Conservation (phyloP, 2,888 invertebrate genomes). For the Drosophila kokeensis region DNA sequence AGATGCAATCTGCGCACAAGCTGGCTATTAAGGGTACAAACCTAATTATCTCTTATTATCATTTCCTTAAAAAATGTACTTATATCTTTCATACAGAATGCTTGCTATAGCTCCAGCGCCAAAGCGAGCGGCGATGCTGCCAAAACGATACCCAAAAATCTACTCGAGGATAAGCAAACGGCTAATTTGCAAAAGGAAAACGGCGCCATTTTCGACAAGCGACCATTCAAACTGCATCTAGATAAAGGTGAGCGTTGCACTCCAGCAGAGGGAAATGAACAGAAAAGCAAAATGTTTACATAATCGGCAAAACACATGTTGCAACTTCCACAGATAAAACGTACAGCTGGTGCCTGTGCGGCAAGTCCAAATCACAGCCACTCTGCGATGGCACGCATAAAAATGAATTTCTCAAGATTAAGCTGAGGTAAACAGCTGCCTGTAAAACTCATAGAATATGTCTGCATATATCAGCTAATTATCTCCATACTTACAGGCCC, state of each 20-base stretch:
- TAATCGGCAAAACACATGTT: conserved; percentile 50
- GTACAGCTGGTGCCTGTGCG: conserved; percentile 97
- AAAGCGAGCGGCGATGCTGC: conserved; percentile 26
- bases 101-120: conserved; percentile 50
- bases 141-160: conserved; percentile 89
- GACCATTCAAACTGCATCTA: conserved; percentile 92
- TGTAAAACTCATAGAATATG: neutral
- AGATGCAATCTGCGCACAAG: conserved; percentile 34
- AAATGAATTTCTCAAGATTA: conserved; percentile 90
- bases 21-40: conserved; percentile 55
- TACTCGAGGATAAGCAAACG: conserved; percentile 87
- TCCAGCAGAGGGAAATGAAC: neutral
- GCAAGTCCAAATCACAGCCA: conserved; percentile 95
- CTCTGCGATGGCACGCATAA: conserved; percentile 97
- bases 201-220: conserved; percentile 94
- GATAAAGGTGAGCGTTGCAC: conserved; percentile 87
- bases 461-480: neutral
- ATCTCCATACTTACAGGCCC: conserved; percentile 87
- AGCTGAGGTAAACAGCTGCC: conserved; percentile 86
- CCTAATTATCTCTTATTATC: neutral
- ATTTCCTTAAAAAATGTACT: no score
- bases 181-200: conserved; percentile 88
- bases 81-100: conserved; percentile 30
- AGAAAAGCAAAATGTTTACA: conserved; percentile 45
- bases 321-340: conserved; percentile 86